These are phyloP conservation scores for Autographa pulchrina DNA, from an alignment of 2,888 invertebrate species.

Conservation along the genomic window DNA sequence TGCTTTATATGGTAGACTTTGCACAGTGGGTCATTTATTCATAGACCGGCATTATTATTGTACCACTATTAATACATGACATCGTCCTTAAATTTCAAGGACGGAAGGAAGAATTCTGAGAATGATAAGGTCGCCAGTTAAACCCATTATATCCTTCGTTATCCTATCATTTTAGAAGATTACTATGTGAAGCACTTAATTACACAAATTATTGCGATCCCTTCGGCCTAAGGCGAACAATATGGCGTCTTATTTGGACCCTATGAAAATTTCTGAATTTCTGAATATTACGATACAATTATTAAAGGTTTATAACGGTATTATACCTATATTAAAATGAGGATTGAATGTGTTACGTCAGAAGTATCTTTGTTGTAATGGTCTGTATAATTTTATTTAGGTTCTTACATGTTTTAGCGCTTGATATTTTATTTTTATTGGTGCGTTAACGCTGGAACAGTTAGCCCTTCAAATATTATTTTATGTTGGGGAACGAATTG, in stretches of 20 bases:
- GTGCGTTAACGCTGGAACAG: constrained; percentile 34
- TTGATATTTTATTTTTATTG: constrained; percentile 37
- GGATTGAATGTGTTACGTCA: constrained; percentile 40
- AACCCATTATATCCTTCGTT: constrained; percentile 1
- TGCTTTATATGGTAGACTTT: no score
- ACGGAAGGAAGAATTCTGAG: not conserved
- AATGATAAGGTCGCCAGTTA: not conserved
- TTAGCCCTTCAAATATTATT: constrained; percentile 16
- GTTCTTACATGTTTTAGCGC: constrained; percentile 28
- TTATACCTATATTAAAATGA: constrained; percentile 46
- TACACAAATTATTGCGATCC: constrained; percentile 61
- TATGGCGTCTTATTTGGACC: constrained; percentile 45
- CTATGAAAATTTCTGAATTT: constrained; percentile 43
- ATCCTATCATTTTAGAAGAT: constrained; percentile 56
- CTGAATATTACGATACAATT: constrained; percentile 47
- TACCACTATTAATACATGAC: not conserved
- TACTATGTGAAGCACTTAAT: constrained; percentile 61
- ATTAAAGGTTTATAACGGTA: constrained; percentile 46
- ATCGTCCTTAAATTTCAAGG: not conserved
- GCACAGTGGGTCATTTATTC: no score
- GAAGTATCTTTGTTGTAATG: constrained; percentile 23
- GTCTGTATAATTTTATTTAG: constrained; percentile 38
- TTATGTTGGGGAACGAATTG: not conserved
- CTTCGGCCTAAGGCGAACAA: constrained; percentile 47
- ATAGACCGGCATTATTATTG: no score